Conservation (phyloP, 2,888 invertebrate genomes). For the Trachelus iudaicus region DNA sequence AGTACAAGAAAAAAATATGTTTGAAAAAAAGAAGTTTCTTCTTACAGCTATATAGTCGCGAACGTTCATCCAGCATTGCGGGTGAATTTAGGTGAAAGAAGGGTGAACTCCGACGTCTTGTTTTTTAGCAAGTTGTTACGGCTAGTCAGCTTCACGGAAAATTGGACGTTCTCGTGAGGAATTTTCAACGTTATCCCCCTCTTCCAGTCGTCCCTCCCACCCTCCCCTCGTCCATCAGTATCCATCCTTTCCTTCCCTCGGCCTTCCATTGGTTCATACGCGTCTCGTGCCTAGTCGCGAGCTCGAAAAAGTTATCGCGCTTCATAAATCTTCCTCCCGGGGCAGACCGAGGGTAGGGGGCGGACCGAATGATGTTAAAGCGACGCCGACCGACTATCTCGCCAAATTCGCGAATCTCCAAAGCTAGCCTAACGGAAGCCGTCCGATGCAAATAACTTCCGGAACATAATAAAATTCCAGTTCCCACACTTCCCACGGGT, state of each 20-base stretch:
- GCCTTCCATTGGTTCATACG: conserved; percentile 19
- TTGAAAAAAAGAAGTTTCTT: not conserved
- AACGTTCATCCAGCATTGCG: not conserved
- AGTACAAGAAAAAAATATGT: not conserved
- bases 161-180: not conserved
- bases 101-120: not conserved
- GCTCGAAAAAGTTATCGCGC: conserved; percentile 34
- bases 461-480: conserved; percentile 14
- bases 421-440: conserved; percentile 12
- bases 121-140: not conserved
- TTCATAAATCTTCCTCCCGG: conserved; percentile 36
- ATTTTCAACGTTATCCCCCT: not conserved
- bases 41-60: not conserved
- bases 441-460: conserved; percentile 34
- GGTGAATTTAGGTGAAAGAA: not conserved
- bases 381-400: not conserved
- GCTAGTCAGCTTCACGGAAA: not conserved
- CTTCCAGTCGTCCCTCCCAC: not conserved
- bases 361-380: not conserved
- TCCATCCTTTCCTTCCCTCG: not conserved
- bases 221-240: not conserved
- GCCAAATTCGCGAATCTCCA: not conserved
- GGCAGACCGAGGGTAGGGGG: not conserved
- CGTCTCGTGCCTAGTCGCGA: conserved; percentile 18
- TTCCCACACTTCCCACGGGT: conserved; percentile 31